Base-by-base conservation (phyloP, 2,797 vertebrate species). In the Hoplostethus mediterraneus region DNA sequence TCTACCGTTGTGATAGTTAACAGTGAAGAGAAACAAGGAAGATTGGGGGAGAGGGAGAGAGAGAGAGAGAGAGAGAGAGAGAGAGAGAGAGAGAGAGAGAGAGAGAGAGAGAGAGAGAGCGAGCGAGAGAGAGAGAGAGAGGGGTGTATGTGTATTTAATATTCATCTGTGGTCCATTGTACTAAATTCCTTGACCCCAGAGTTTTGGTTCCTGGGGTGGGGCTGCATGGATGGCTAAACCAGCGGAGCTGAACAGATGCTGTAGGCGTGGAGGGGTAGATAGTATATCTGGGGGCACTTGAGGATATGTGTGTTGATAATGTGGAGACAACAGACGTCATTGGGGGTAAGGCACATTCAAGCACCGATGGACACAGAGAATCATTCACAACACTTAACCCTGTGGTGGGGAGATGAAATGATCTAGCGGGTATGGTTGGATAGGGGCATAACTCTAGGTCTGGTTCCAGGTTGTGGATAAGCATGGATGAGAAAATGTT, bases 331-430 rank as follows among this genome's bases (percentile, higher is more conserved):
- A 14, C 47, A 59, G 14, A 73, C 71, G 49, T 79, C 44, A 53
- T 16, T 44, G 17, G 25, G 5, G 36, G 30, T 38, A 56, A 67
- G 56, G 68, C 62, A 44, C 71, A 8, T 57, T 83, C 7, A 70
- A 80, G 73, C 74, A 72, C 4, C 6, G 75, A 67, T 57, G 56
- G 13, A 47, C 48, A 44, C 6, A 74, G 61, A 80, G 38, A n/a
- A n/a, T n/a, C n/a, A n/a, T n/a, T n/a, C n/a, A 67, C 67, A 75
- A 75, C 75, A 80, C 72, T 79, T 49, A 73, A 14, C 61, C 69
- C 73, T 83, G 79, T 73, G 70, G 84, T 40, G 49, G 38, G 75
- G 57, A 58, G 81, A 89, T 83, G 87, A 81, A 49, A 40, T 51
- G 73, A 73, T 60, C 38, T 53, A 31, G 59, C 51, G 33, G 49